Conservation (phyloP, 2,113 vertebrate species). For the Vulpes vulpes region DNA sequence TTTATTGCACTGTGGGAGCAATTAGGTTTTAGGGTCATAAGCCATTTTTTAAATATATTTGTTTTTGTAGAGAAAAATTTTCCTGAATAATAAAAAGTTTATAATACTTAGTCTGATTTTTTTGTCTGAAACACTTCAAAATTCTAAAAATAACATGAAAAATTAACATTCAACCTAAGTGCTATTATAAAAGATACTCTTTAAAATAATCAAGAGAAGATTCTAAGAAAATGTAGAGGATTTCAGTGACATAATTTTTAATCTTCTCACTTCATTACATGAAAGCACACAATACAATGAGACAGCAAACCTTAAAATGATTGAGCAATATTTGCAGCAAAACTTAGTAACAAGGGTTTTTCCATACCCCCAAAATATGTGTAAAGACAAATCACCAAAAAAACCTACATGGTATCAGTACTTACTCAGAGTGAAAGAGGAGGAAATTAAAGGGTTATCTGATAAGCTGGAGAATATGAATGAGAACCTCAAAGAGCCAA, state of each 20-base stretch:
- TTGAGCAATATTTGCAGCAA: background rate
- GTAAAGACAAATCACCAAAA: background rate
- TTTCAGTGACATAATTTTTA: background rate
- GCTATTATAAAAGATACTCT: background rate
- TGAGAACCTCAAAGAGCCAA: background rate
- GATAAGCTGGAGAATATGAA: background rate
- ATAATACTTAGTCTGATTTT: background rate
- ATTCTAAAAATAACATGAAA: background rate
- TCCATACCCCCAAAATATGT: background rate
- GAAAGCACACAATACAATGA: background rate
- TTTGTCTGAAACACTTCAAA: background rate
- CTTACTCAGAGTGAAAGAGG: background rate
- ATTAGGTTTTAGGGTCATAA: background rate
- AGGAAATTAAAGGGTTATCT: background rate
- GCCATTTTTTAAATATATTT: background rate
- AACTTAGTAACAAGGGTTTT: background rate
- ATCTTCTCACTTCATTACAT: background rate
- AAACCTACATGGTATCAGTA: background rate
- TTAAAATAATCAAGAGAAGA: background rate
- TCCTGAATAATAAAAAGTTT: background rate
- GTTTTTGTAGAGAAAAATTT: background rate
- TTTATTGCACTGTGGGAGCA: background rate
- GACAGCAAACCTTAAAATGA: background rate
- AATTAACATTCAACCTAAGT: background rate
- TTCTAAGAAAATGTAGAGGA: background rate